Evolutionary conservation across 2,113 vertebrate species (phyloP), one percentile per base, ranked within the genome.

Genomic region (Scytalopus superciliaris): DNA sequence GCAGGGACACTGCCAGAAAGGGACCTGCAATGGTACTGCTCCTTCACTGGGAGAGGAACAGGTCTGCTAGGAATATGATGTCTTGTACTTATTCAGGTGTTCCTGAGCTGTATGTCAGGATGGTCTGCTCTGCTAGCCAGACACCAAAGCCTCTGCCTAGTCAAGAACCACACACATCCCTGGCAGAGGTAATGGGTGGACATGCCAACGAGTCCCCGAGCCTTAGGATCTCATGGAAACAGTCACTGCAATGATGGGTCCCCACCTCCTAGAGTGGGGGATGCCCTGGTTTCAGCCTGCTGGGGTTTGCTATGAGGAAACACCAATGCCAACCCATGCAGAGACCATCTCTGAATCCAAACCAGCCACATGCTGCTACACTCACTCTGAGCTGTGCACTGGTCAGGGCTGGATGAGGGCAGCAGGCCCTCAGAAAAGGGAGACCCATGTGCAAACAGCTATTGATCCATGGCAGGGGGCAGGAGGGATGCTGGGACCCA

Each of bases 261-360:
- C 33, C 19, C n/a, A 50, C 19, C 30, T 77, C 24, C 75, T 55
- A 19, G n/a, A 60, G 49, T 44, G 3, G 14, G 35, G 42, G 22
- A 59, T 44, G 28, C 35, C 84, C 49, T 2, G 5, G 33, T 64
- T 66, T 13, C 60, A 60, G 2, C 31, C 24, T 24, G 8, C 49
- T 40, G 49, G 47, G 57, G 52, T 45, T 39, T 75, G 79, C 44
- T 52, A 21, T 17, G 9, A 86, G 50, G 66, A 40, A 91, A 89
- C n/a, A 27, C 31, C n/a, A 3, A 7, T 0, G 0, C 4, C 79
- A 73, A 53, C 27, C n/a, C 2, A 7, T 0, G 0, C 3, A 6
- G 0, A 33, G 69, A 35, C 53, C 59, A 44, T 6, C 69, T 53
- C 64, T 19, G 10, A 82, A 28, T 9, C 37, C 16, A 73, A 16